Conservation (phyloP, 2,113 vertebrate genomes). For the Anseranas semipalmata region DNA sequence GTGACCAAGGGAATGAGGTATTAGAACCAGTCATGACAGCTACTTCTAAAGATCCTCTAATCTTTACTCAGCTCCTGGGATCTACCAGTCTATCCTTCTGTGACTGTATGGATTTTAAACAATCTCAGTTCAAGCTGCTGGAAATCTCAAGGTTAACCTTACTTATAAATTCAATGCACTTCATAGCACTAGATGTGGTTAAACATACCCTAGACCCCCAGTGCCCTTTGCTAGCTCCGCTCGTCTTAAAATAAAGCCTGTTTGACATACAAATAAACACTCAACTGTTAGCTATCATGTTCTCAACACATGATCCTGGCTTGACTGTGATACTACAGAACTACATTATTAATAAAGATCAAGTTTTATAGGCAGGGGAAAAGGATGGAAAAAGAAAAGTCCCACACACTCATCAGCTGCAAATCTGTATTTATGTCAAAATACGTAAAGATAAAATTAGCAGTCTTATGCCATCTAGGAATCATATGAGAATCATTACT, state of each 20-base stretch:
- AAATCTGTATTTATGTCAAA: conserved; percentile 11
- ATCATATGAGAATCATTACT: background rate
- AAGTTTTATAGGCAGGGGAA: background rate
- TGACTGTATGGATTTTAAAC: background rate
- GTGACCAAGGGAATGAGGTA: background rate
- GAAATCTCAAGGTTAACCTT: background rate
- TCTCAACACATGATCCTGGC: background rate
- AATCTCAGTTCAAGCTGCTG: background rate
- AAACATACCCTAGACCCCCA: background rate
- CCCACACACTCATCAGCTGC: conserved; percentile 2
- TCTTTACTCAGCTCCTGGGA: background rate
- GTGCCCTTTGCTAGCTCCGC: background rate
- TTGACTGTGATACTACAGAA: background rate
- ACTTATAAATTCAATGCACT: background rate
- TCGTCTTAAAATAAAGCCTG: background rate
- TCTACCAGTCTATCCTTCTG: background rate
- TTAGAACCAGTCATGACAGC: background rate
- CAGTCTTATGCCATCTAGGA: background rate
- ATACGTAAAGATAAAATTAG: background rate
- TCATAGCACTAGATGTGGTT: background rate
- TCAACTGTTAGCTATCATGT: background rate
- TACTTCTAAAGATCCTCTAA: background rate
- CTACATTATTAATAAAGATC: background rate
- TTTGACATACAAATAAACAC: background rate
- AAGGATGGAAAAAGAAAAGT: background rate